Percentiles rank a stretch among this genome's conserved stretches.
Conservation (phyloP, 2,113 vertebrate species). For the Melozone crissalis region DNA sequence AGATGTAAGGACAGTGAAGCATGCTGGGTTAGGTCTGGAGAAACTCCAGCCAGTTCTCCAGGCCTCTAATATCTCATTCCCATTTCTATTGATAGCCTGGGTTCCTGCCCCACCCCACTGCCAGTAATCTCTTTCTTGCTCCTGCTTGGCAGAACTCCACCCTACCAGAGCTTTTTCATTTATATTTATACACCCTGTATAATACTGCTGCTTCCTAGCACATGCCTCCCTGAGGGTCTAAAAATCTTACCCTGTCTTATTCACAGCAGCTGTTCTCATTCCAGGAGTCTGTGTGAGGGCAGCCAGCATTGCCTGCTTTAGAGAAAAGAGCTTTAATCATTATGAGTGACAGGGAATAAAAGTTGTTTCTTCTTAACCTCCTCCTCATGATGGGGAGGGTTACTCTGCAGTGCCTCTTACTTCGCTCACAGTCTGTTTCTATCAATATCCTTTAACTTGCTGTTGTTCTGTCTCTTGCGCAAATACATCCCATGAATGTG, state of each 20-base stretch:
- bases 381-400: neutral
- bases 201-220: neutral
- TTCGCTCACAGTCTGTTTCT: neutral
- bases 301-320: neutral
- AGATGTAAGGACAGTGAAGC: neutral
- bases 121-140: slow-evolving; percentile 16
- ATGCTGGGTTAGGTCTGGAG: neutral
- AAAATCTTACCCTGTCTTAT: slow-evolving; percentile 29
- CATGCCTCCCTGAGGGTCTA: neutral
- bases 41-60: neutral
- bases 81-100: neutral
- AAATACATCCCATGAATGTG: neutral
- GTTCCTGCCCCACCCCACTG: neutral
- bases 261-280: slow-evolving; percentile 42
- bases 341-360: slow-evolving; percentile 20
- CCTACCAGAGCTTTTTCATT: slow-evolving; percentile 9
- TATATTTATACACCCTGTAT: neutral
- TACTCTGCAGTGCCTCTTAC: neutral
- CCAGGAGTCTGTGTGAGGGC: slow-evolving; percentile 19
- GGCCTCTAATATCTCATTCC: neutral
- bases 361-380: neutral
- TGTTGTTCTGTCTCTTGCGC: neutral
- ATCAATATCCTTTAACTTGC: neutral
- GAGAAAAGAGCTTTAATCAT: slow-evolving; percentile 41
- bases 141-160: slow-evolving; percentile 23